These are phyloP conservation scores for Cygnus olor DNA, from an alignment of 2,797 vertebrate species.

Conservation along the genomic window DNA sequence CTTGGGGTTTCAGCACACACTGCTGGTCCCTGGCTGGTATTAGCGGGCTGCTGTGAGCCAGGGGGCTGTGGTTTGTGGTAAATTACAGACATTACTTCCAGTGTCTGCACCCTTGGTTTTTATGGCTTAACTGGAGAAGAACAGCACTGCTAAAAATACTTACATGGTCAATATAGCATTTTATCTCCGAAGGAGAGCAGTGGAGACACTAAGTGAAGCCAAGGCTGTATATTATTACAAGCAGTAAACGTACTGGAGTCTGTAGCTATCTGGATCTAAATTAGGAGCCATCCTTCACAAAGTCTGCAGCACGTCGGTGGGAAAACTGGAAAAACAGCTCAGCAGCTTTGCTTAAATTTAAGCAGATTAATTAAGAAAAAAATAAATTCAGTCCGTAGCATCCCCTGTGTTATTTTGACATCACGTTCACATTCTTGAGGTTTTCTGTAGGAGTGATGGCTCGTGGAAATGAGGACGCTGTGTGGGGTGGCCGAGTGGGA, in stretches of 20 bases:
- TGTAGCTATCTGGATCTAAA: background rate
- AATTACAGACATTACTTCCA: background rate
- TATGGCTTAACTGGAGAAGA: background rate
- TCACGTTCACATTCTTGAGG: background rate
- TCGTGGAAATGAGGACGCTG: background rate
- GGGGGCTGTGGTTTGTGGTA: background rate
- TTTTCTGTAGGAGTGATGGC: background rate
- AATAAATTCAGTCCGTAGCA: background rate
- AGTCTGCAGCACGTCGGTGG: background rate
- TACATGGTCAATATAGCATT: fast-evolving
- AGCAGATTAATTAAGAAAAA: background rate
- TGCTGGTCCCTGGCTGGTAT: fast-evolving
- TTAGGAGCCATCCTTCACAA: background rate
- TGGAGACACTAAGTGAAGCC: background rate
- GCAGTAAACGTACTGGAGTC: background rate
- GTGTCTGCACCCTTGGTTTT: background rate
- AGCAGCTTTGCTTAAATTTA: background rate
- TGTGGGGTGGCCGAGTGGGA: background rate
- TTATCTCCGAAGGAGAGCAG: background rate
- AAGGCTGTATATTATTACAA: background rate
- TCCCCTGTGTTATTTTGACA: background rate
- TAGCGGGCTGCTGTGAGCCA: background rate
- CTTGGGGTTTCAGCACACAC: fast-evolving
- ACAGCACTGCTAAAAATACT: background rate
- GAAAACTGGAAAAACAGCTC: background rate